Conservation (phyloP, 1,140 invertebrate species). For the Pseudomyrmex pallidus region DNA sequence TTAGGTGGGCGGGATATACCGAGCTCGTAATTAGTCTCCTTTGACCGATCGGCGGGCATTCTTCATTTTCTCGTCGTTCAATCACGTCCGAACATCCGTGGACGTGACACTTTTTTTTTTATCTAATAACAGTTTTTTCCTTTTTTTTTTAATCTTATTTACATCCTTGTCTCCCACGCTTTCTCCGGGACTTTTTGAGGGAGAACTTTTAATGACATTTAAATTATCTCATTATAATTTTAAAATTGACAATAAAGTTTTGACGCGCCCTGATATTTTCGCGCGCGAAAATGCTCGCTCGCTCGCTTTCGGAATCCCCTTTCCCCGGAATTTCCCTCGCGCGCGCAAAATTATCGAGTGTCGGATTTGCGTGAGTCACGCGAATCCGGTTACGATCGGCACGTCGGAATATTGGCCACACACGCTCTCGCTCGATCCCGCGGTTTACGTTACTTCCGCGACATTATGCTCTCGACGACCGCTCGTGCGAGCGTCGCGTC, state of each 20-base stretch:
- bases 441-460: not conserved
- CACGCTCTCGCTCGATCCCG: slow-evolving; percentile 46
- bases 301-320: too few relatives aligned
- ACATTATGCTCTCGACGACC: too few relatives aligned
- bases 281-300: slow-evolving; percentile 9
- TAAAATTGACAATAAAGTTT: too few relatives aligned
- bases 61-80: slow-evolving; percentile 61
- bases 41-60: slow-evolving; percentile 67
- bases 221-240: too few relatives aligned
- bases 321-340: not conserved
- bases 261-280: too few relatives aligned
- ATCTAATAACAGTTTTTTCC: too few relatives aligned
- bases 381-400: slow-evolving; percentile 66
- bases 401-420: slow-evolving; percentile 57
- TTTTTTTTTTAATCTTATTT: too few relatives aligned
- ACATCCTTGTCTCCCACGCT: not conserved
- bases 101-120: too few relatives aligned
- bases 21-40: slow-evolving; percentile 68
- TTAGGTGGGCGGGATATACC: slow-evolving; percentile 5
- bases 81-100: not conserved
- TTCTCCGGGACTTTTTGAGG: too few relatives aligned
- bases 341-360: slow-evolving; percentile 66
- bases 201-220: too few relatives aligned
- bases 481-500: too few relatives aligned
- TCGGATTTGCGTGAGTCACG: slow-evolving; percentile 58